These are phyloP conservation scores for Drosophila aff. DNA, from an alignment of 1,140 invertebrate species.

Conservation along the genomic window DNA sequence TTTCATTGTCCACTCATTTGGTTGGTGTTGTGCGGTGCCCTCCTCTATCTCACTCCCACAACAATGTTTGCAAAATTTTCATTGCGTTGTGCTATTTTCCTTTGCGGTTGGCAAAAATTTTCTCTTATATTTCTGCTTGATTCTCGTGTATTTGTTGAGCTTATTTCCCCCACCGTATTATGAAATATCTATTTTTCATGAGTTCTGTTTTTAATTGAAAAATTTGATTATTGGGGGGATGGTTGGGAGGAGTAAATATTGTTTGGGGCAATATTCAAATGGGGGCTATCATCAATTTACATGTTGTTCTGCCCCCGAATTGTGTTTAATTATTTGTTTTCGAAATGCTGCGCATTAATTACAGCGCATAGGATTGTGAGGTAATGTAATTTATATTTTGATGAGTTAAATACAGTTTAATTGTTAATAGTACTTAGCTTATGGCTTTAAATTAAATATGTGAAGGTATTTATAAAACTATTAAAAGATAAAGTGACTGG, in stretches of 20 bases:
- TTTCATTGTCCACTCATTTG: conserved; percentile 44
- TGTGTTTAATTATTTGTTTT: conserved; percentile 7
- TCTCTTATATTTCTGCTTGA: conserved; percentile 35
- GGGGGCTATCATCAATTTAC: conserved; percentile 6
- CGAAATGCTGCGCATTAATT: neutral
- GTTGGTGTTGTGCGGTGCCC: neutral
- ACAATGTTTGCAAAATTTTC: conserved; percentile 17
- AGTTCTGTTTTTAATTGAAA: conserved; percentile 49
- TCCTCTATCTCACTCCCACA: neutral
- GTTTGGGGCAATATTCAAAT: conserved; percentile 1
- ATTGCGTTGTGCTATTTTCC: conserved; percentile 16
- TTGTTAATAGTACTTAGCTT: neutral
- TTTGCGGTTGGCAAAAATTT: conserved; percentile 43
- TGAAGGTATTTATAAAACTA: neutral
- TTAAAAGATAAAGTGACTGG: too few species aligned
- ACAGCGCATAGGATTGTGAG: neutral
- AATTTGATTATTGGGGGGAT: conserved; percentile 22
- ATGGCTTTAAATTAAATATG: neutral
- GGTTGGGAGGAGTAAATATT: neutral
- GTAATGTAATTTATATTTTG: neutral
- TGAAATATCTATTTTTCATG: conserved; percentile 62
- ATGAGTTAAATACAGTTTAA: neutral
- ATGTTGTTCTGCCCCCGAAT: conserved; percentile 2
- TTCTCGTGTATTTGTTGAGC: conserved; percentile 21
- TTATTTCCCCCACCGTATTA: conserved; percentile 14